Evolutionary conservation across 2,797 vertebrate genomes (phyloP).

Genomic region (Podargus strigoides): DNA sequence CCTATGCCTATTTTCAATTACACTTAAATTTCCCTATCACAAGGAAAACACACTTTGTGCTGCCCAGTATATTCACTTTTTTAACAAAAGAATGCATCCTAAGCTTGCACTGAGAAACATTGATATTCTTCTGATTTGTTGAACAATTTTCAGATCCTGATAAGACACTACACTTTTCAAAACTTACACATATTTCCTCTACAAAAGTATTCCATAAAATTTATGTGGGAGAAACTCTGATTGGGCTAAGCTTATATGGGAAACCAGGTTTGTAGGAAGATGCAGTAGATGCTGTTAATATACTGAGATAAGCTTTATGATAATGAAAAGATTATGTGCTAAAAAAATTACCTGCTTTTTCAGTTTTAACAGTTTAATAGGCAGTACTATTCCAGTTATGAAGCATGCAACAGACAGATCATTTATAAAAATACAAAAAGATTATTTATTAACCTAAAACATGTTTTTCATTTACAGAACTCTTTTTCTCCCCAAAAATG

Average conservation of each 20-base stretch:
- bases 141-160: background rate
- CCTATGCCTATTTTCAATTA: background rate
- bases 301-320: background rate
- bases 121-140: background rate
- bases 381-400: background rate
- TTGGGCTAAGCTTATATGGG: background rate
- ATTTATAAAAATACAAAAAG: background rate
- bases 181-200: background rate
- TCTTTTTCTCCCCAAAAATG: background rate
- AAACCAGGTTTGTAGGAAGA: background rate
- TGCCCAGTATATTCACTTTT: background rate
- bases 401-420: background rate
- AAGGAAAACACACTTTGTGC: background rate
- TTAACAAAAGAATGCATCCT: background rate
- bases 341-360: background rate
- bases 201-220: background rate
- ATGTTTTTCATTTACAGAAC: background rate
- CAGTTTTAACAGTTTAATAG: background rate
- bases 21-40: background rate
- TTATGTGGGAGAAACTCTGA: background rate
- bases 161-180: background rate
- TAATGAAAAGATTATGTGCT: background rate
- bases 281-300: background rate
- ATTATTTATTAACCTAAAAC: background rate
- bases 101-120: background rate